Conservation (phyloP, 1,140 invertebrate species). For the Coptotermes formosanus region DNA sequence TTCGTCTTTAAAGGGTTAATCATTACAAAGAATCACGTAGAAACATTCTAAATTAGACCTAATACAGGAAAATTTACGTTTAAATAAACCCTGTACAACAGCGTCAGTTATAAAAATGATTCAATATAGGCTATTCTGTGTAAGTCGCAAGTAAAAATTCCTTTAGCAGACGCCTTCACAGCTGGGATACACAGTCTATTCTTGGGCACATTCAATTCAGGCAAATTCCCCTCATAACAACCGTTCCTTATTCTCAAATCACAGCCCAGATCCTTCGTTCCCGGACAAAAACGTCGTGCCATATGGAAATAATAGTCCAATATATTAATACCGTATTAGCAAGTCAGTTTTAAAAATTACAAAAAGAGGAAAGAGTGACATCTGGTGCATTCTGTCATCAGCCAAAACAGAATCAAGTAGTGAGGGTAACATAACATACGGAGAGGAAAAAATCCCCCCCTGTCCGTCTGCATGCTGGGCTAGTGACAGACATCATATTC, state of each 20-base stretch:
- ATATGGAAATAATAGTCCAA: constrained; percentile 10
- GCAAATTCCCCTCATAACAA: too few species aligned
- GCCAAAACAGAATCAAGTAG: background rate
- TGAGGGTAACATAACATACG: background rate
- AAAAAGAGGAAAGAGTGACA: constrained; percentile 7
- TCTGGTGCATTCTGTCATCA: background rate
- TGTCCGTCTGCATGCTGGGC: background rate
- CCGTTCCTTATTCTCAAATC: background rate
- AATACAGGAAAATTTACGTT: too few species aligned
- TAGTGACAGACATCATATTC: background rate
- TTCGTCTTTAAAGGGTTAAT: too few species aligned
- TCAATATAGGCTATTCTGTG: too few species aligned
- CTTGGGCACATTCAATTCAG: too few species aligned
- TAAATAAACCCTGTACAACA: too few species aligned
- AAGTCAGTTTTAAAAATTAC: constrained; percentile 15
- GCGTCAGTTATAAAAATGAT: too few species aligned
- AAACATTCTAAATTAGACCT: too few species aligned
- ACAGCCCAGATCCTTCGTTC: background rate
- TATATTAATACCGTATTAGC: constrained; percentile 12
- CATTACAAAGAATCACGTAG: too few species aligned
- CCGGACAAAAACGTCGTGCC: background rate
- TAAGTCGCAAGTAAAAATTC: too few species aligned
- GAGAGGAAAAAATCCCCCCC: background rate
- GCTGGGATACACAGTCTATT: too few species aligned
- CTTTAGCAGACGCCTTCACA: too few species aligned